These are phyloP conservation scores for Bombylius discolor DNA, from an alignment of 2,888 invertebrate genomes.

Conservation along the genomic window DNA sequence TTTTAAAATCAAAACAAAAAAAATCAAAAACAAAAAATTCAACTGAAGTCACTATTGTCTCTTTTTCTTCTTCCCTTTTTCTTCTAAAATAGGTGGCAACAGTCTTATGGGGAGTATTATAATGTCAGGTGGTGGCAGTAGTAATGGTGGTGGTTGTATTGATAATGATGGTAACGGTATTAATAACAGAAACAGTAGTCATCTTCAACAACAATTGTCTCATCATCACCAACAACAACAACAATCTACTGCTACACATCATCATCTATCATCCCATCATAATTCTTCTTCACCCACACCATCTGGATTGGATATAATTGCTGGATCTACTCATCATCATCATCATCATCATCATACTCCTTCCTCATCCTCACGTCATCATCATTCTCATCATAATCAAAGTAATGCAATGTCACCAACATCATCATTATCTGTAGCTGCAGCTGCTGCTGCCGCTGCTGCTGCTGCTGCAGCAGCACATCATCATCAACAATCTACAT, in stretches of 20 bases:
- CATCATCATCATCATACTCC: conserved; percentile 24
- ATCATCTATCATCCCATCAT: conserved; percentile 20
- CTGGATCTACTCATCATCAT: conserved; percentile 17
- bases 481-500: not conserved
- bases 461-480: not conserved
- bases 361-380: conserved; percentile 24
- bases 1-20: conserved; percentile 12
- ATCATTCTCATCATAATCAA: conserved; percentile 29
- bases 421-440: not conserved
- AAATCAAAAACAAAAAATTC: conserved; percentile 12
- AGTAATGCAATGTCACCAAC: conserved; percentile 29
- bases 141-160: conserved; percentile 21
- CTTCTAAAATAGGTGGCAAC: conserved; percentile 16
- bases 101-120: conserved; percentile 36
- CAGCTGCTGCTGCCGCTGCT: not conserved
- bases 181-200: conserved; percentile 19
- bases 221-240: conserved; percentile 26
- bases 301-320: not conserved
- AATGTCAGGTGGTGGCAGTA: conserved; percentile 35
- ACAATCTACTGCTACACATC: conserved; percentile 16
- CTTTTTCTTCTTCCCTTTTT: conserved; percentile 34
- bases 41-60: conserved; percentile 40
- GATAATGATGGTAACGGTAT: conserved; percentile 5
- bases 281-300: conserved; percentile 1
- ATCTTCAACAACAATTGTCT: conserved; percentile 24